Evolutionary conservation across 2,888 invertebrate species (phyloP), one percentile per base, ranked within the genome.

Genomic region (Colostygia pectinataria): DNA sequence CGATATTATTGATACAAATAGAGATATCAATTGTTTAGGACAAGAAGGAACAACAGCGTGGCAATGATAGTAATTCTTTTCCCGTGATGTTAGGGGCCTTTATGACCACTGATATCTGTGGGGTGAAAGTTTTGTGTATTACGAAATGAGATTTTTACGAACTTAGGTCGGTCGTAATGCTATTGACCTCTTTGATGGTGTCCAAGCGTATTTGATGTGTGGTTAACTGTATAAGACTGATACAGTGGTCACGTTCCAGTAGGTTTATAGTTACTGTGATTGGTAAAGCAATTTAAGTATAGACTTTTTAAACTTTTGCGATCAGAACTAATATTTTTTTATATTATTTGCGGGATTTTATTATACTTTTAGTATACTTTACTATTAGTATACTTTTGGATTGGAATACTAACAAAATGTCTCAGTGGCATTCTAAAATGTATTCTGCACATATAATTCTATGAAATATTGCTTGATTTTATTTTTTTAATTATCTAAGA

Each of bases 1-100:
- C 73, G 69, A 80, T 81, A 85, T 86, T 88, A 90, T 89, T 89
- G 89, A 88, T 90, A 90, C 89, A 90, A 89, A 89, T 87, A 86
- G 86, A 87, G 80, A 86, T 88, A 88, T 85, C 88, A 87, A 89
- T 89, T 89, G 89, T 87, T 89, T 83, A 73, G 82, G 84, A 87
- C 87, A 85, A 75, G 80, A 71, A 76, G 72, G n/a, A 51, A 51
- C 76, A 81, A 83, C 79, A 78, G 77, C 77, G 81, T 81, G 83
- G 74, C 80, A 78, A 81, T 80, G 77, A 75, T 77, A 78, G 78
- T 78, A 72, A 77, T 83, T 79, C 77, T 72, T 71, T 62, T 65
- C 70, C 68, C 68, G 68, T 66, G 66, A 72, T 70, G 68, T 71
- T 69, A 67, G 72, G 74, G 68, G 63, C 64, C 64, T 76, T 77